Evolutionary conservation across 2,888 invertebrate genomes (phyloP).

Genomic region (Polyommatus iphigenia): DNA sequence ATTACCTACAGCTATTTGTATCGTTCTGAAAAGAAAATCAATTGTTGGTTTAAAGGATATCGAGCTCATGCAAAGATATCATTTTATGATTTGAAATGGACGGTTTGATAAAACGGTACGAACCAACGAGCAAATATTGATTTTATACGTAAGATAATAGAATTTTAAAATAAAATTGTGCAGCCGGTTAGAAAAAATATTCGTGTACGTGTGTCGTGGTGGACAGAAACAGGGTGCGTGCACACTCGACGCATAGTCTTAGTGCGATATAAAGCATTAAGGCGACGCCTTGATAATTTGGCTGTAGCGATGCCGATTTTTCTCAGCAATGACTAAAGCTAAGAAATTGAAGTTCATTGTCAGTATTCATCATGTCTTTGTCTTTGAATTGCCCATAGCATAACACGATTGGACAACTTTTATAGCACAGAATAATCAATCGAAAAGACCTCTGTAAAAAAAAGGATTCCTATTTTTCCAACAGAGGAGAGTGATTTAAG

Average conservation of each 20-base stretch:
- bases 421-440: too few species aligned
- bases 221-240: neutral
- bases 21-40: neutral
- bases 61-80: neutral
- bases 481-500: too few species aligned
- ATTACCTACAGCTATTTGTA: neutral
- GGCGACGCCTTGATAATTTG: too few species aligned
- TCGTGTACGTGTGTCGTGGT: slow-evolving; percentile 5
- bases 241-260: neutral
- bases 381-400: too few species aligned
- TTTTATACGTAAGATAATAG: slow-evolving; percentile 4
- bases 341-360: too few species aligned
- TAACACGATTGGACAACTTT: too few species aligned
- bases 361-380: too few species aligned
- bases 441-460: too few species aligned
- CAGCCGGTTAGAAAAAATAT: neutral
- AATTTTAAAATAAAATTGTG: slow-evolving; percentile 9
- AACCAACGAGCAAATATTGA: slow-evolving; percentile 1
- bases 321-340: too few species aligned
- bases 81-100: neutral
- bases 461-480: too few species aligned
- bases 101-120: neutral
- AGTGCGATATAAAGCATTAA: neutral
- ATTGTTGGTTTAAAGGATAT: neutral
- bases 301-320: too few species aligned